These are phyloP conservation scores for Eulemur rubriventer DNA, from an alignment of 2,797 vertebrate species.

Conservation along the genomic window DNA sequence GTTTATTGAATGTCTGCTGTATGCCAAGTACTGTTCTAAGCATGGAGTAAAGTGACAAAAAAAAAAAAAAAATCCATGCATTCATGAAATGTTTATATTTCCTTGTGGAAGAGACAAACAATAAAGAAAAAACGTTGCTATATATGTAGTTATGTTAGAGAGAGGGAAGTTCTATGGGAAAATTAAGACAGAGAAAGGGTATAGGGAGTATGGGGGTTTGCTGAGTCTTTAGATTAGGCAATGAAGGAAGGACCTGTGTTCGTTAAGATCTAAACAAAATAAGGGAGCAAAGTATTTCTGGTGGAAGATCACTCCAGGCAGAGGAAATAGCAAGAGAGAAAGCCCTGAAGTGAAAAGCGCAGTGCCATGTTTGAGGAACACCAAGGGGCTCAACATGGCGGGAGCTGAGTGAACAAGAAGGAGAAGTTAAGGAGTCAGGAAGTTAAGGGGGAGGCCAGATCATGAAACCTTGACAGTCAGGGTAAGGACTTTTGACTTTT, in stretches of 20 bases:
- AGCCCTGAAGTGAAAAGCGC: background rate
- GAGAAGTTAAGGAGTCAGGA: background rate
- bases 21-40: background rate
- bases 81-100: background rate
- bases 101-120: background rate
- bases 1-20: background rate
- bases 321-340: background rate
- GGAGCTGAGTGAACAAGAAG: background rate
- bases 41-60: background rate
- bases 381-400: fast-evolving
- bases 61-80: background rate
- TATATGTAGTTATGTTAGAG: background rate
- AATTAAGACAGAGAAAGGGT: background rate
- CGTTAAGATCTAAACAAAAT: background rate
- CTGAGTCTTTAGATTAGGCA: background rate
- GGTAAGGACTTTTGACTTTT: too few species aligned
- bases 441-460: background rate
- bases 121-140: background rate
- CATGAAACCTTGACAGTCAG: background rate
- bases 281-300: background rate
- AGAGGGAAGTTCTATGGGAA: background rate
- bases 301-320: background rate
- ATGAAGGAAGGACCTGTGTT: background rate
- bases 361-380: background rate
- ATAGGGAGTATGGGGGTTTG: fast-evolving